Percentiles rank a stretch among this genome's conserved stretches.
phyloP scores from a whole-genome alignment of 2,113 vertebrate genomes.

The Marmota monax region DNA sequence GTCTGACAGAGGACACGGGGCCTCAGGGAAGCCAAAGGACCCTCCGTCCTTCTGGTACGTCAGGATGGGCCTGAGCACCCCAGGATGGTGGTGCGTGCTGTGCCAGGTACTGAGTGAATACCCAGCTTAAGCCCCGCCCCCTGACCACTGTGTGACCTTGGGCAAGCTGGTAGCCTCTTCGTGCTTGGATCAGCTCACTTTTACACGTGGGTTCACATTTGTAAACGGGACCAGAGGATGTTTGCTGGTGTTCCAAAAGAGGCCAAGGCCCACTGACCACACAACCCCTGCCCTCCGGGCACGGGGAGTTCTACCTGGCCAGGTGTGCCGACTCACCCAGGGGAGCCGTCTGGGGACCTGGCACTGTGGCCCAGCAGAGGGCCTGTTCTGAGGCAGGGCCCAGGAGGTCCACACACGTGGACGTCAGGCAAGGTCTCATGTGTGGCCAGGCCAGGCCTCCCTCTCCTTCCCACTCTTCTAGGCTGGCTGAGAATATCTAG shows the following conservation, averaged over 20 bases:
- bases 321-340: not conserved
- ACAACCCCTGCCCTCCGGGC: not conserved
- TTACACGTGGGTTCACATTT: fast-evolving
- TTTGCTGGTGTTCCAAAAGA: not conserved
- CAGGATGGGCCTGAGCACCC: not conserved
- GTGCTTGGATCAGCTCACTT: not conserved
- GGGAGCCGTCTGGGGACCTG: not conserved
- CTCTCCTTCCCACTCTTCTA: not conserved
- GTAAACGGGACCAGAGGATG: fast-evolving
- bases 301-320: not conserved
- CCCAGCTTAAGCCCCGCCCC: not conserved
- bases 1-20: not conserved
- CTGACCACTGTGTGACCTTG: not conserved
- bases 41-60: fast-evolving
- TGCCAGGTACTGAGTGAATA: not conserved
- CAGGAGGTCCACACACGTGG: too few relatives aligned
- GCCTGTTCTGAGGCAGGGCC: not conserved
- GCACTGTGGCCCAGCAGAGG: not conserved
- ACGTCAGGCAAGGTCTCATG: too few relatives aligned
- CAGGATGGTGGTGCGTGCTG: not conserved
- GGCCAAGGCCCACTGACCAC: not conserved
- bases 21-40: not conserved
- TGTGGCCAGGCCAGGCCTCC: not conserved
- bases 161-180: not conserved
- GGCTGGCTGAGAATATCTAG: not conserved